Conservation (phyloP, 2,888 invertebrate species). For the Acleris sparsana region DNA sequence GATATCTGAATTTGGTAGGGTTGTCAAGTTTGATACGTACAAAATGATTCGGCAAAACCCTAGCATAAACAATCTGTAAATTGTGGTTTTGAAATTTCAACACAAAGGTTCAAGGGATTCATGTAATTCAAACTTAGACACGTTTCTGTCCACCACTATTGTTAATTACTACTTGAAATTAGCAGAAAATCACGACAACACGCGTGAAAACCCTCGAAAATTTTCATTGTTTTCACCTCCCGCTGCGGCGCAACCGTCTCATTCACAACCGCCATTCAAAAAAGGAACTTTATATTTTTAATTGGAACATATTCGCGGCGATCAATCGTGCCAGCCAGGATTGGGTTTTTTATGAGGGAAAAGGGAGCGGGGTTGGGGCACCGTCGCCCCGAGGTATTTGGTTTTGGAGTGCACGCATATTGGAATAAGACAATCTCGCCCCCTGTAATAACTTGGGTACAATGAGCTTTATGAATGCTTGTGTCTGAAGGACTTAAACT, state of each 20-base stretch:
- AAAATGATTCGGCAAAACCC: too few species aligned
- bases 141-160: background rate
- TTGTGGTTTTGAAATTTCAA: background rate
- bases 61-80: too few species aligned
- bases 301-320: slow-evolving; percentile 79
- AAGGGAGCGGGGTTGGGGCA: slow-evolving; percentile 50
- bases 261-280: slow-evolving; percentile 52
- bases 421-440: slow-evolving; percentile 73
- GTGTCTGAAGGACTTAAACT: slow-evolving; percentile 18
- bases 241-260: slow-evolving; percentile 52
- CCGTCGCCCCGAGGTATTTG: slow-evolving; percentile 73
- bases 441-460: slow-evolving; percentile 61
- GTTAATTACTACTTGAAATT: slow-evolving; percentile 18
- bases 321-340: slow-evolving; percentile 58
- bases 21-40: slow-evolving; percentile 4
- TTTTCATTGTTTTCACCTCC: slow-evolving; percentile 42
- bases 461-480: slow-evolving; percentile 45
- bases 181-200: slow-evolving; percentile 30
- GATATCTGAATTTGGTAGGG: slow-evolving; percentile 14
- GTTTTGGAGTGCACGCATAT: slow-evolving; percentile 65
- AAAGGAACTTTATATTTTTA: slow-evolving; percentile 62
- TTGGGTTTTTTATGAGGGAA: slow-evolving; percentile 38
- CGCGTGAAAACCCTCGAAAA: slow-evolving; percentile 26
- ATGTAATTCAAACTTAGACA: background rate
- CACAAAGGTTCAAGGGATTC: background rate